Evolutionary conservation across 92 coral and sea anemone species (phyloP), one percentile per base, ranked within the genome.

Genomic region (Palythoa caribaeorum): DNA sequence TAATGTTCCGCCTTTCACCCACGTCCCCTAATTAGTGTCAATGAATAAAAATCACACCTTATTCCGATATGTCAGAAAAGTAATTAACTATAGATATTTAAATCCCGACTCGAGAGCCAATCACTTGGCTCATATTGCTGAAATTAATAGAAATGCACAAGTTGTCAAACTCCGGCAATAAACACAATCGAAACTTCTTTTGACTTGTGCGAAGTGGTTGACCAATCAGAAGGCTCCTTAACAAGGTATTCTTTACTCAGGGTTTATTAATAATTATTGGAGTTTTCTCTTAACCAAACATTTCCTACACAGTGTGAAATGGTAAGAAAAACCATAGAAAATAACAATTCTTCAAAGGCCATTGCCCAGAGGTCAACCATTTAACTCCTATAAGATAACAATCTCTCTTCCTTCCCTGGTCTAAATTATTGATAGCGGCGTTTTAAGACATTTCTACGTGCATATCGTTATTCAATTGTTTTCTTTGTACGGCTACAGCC

Each of bases 31-130:
- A 95, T 95, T 95, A 95, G 98, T 89, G 94, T 95, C 98, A 95
- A 95, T 95, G 98, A 95, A 95, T 93, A 90, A 95, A 93, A 93
- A 93, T 95, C 94, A 93, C 98, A 93, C 98, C 96, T 95, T 92
- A 92, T 93, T 93, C 98, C 89, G 92, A 95, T 92, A 93, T 93
- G 96, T 91, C 94, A 93, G 85, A 90, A 90, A 93, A 91, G 98
- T 93, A 93, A 95, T 95, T 92, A 95, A 95, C 98, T 92, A 92
- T 85, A 91, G 94, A 91, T 93, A 90, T 93, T 92, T 90, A 93
- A 90, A 91, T 93, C 94, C 89, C 87, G 63, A 71, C 52, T 17
- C 68, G 73, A 51, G 76, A 87, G 76, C 98, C 96, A 95, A 95
- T 95, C 96, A 92, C 83, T 57, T 63, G 74, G 52, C 91, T 78